Conservation (phyloP, 1,140 invertebrate species). For the Atta colombica region DNA sequence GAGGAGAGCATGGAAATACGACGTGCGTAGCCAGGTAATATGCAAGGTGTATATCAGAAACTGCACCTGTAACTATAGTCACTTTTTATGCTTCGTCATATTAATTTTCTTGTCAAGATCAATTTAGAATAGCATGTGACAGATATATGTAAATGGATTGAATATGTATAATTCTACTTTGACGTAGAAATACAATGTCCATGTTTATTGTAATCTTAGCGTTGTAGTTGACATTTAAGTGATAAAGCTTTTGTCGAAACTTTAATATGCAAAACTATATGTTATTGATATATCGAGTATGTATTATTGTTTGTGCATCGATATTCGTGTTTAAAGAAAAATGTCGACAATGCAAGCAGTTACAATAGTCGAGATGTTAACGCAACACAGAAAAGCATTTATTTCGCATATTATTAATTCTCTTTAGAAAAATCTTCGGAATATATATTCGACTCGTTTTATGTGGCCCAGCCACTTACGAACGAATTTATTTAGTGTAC, state of each 20-base stretch:
- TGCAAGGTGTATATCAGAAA: not conserved
- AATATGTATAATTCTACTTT: not conserved
- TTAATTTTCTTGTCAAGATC: conserved; percentile 34
- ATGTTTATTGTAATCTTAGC: not conserved
- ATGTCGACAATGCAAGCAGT: not conserved
- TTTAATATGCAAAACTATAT: not conserved
- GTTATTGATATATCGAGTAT: not conserved
- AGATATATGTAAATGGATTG: not conserved
- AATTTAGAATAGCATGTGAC: not conserved
- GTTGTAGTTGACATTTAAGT: not conserved
- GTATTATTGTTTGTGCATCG: not conserved
- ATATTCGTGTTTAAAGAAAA: not conserved
- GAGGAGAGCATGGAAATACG: not conserved
- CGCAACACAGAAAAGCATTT: conserved; percentile 10
- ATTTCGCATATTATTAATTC: conserved; percentile 39
- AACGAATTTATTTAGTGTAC: conserved; percentile 45
- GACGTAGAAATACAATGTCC: not conserved
- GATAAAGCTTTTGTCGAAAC: not conserved
- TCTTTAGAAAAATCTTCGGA: not conserved
- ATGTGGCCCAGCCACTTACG: not conserved
- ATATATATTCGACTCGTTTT: conserved; percentile 47
- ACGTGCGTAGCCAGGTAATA: not conserved
- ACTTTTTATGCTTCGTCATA: conserved; percentile 6
- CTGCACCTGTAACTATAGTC: not conserved
- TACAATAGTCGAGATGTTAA: not conserved